These are phyloP conservation scores for Dryobota labecula DNA, from an alignment of 2,888 invertebrate genomes.

Conservation along the genomic window DNA sequence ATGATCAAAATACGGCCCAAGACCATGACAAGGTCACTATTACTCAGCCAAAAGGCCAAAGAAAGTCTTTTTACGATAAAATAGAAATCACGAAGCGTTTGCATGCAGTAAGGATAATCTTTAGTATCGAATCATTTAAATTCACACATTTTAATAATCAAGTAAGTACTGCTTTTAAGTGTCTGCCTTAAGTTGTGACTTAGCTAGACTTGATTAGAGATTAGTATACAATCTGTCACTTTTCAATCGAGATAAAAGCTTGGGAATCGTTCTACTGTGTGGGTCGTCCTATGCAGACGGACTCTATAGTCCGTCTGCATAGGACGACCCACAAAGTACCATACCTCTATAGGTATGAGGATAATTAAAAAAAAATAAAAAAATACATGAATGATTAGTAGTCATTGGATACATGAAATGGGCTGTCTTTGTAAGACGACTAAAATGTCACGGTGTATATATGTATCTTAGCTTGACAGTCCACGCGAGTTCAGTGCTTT, in stretches of 20 bases:
- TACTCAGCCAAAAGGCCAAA: constrained; percentile 45
- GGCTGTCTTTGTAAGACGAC: too few species aligned
- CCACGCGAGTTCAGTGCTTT: too few species aligned
- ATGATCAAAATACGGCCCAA: constrained; percentile 29
- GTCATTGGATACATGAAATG: too few species aligned
- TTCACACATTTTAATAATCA: constrained; percentile 34
- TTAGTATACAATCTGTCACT: constrained; percentile 20
- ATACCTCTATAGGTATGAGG: too few species aligned
- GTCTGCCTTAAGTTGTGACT: constrained; percentile 1
- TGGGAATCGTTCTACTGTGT: background rate
- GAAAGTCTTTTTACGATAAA: constrained; percentile 54
- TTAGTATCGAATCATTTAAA: constrained; percentile 32
- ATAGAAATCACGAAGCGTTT: constrained; percentile 21
- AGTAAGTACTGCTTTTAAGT: background rate
- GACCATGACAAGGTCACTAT: constrained; percentile 27
- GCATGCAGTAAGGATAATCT: constrained; percentile 34
- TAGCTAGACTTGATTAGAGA: constrained; percentile 2
- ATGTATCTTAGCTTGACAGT: too few species aligned
- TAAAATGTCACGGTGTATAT: too few species aligned
- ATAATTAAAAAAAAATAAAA: too few species aligned
- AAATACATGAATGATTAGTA: too few species aligned
- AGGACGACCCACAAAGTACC: too few species aligned
- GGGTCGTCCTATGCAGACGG: background rate
- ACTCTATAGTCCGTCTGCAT: too few species aligned
- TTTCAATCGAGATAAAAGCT: background rate